These are phyloP conservation scores for Paraescarpia echinospica DNA, from an alignment of 1,140 invertebrate genomes.

Conservation along the genomic window DNA sequence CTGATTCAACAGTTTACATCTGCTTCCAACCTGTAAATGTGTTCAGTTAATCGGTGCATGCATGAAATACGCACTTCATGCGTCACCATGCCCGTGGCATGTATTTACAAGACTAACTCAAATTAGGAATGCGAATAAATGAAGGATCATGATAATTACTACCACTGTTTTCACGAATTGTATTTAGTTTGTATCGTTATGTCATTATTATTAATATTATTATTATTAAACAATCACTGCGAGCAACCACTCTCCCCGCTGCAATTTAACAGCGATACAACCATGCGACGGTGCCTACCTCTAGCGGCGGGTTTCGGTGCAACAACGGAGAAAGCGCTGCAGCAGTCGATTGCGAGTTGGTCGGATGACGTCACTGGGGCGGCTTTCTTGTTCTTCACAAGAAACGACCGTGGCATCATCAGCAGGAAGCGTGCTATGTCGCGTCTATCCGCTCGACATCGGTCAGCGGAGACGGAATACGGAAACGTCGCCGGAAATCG, in stretches of 20 bases:
- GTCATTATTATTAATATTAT: neutral
- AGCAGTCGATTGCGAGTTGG: neutral
- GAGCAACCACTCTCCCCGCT: neutral
- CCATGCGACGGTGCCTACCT: neutral
- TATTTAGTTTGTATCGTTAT: too few species aligned
- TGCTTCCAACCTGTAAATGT: too few species aligned
- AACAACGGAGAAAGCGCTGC: neutral
- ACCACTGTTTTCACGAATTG: too few species aligned
- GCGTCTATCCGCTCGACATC: neutral
- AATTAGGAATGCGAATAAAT: neutral
- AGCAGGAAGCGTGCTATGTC: neutral
- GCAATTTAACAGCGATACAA: neutral
- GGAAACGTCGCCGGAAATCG: neutral
- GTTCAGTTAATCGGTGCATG: too few species aligned
- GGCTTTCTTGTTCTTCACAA: neutral
- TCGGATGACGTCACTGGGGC: neutral
- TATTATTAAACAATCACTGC: neutral
- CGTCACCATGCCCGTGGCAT: neutral
- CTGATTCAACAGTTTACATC: too few species aligned
- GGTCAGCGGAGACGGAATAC: neutral
- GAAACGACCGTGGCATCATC: neutral
- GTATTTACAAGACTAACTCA: neutral
- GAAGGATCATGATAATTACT: neutral
- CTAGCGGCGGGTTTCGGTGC: neutral
- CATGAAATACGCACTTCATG: neutral